Conservation (phyloP, 2,113 vertebrate genomes). For the Catharus fuscescens region DNA sequence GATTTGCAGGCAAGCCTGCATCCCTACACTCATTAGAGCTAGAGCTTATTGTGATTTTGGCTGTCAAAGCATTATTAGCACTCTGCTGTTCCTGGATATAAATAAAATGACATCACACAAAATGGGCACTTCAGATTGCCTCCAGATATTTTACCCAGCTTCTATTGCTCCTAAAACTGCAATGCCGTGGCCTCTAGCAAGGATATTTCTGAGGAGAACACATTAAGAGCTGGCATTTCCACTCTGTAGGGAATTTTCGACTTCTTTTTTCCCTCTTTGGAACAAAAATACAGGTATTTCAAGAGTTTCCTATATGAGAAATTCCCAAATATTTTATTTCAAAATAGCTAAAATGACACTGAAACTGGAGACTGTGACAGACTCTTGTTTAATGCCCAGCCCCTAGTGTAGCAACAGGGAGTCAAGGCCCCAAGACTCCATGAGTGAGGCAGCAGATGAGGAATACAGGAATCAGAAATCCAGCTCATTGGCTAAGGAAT, state of each 20-base stretch:
- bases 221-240: background rate
- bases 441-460: background rate
- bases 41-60: background rate
- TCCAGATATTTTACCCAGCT: background rate
- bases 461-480: fast-evolving
- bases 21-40: background rate
- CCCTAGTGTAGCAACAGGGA: background rate
- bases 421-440: background rate
- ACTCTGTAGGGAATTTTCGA: background rate
- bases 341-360: background rate
- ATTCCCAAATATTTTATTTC: background rate
- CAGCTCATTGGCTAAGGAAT: background rate
- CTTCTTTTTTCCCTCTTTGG: background rate
- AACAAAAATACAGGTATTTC: background rate
- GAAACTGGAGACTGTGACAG: background rate
- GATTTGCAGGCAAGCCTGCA: background rate
- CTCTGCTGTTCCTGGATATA: background rate
- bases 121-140: background rate
- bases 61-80: background rate
- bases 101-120: slow-evolving; percentile 13
- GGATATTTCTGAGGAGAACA: background rate
- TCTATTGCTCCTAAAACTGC: background rate
- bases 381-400: background rate
- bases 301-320: background rate
- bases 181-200: background rate